Evolutionary conservation across 1,140 invertebrate genomes (phyloP).

Genomic region (Cataglyphis hispanica): DNA sequence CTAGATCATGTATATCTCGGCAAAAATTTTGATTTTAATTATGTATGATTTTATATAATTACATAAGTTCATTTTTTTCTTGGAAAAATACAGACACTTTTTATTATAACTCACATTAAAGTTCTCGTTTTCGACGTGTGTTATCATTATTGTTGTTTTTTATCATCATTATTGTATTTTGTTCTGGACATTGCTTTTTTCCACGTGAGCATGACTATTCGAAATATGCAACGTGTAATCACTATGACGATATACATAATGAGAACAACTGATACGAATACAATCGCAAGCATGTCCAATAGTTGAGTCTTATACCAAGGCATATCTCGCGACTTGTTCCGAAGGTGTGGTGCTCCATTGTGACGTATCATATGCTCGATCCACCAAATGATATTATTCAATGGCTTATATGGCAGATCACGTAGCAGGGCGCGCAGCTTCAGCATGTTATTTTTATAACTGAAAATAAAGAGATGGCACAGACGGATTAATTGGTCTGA

Average conservation of each 20-base stretch:
- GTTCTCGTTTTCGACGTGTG: neutral
- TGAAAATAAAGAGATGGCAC: slow-evolving; percentile 49
- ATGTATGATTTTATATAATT: no score
- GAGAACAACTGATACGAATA: neutral
- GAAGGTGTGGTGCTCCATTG: slow-evolving; percentile 84
- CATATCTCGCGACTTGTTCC: slow-evolving; percentile 76
- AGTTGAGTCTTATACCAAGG: slow-evolving; percentile 68
- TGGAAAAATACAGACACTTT: neutral
- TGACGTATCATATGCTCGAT: slow-evolving; percentile 87
- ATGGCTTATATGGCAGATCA: slow-evolving; percentile 82
- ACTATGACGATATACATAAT: neutral
- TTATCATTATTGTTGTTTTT: neutral
- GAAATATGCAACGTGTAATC: neutral
- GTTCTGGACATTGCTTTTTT: neutral
- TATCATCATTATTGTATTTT: neutral
- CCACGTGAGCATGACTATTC: neutral
- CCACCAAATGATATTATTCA: slow-evolving; percentile 86
- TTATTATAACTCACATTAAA: neutral
- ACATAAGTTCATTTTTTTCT: no score
- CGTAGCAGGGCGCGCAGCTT: slow-evolving; percentile 74
- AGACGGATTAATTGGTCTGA: slow-evolving; percentile 54
- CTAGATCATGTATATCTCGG: no score
- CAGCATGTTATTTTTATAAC: slow-evolving; percentile 60
- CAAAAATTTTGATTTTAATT: no score
- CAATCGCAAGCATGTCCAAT: slow-evolving; percentile 1